phyloP scores from a whole-genome alignment of 1,140 invertebrate species.

The Drosophila burlai region DNA sequence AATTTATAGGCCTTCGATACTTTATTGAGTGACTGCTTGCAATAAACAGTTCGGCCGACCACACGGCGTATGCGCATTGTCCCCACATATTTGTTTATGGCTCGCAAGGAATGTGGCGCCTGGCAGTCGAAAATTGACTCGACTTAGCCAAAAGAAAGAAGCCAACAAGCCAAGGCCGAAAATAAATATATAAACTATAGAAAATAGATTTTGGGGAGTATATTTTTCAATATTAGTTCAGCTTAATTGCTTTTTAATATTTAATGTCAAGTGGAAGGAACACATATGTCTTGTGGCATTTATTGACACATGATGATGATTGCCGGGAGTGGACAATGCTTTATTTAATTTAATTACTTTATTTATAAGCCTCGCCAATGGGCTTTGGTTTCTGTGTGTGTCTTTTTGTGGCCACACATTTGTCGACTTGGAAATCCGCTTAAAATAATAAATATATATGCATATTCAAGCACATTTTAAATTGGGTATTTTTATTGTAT shows the following conservation, averaged over 20 bases:
- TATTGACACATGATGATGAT: slow-evolving; percentile 46
- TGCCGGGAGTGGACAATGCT: slow-evolving; percentile 3
- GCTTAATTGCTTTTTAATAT: slow-evolving; percentile 66
- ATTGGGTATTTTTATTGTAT: slow-evolving; percentile 32
- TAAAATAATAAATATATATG: slow-evolving; percentile 39
- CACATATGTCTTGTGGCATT: slow-evolving; percentile 25
- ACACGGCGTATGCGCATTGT: slow-evolving; percentile 59
- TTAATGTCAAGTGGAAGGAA: slow-evolving; percentile 32
- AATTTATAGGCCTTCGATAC: slow-evolving; percentile 63
- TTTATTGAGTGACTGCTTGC: slow-evolving; percentile 66
- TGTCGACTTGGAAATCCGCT: slow-evolving; percentile 67
- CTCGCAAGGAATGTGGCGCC: slow-evolving; percentile 52
- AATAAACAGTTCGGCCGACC: slow-evolving; percentile 61
- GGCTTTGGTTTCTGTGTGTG: slow-evolving; percentile 21
- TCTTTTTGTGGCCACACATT: slow-evolving; percentile 63
- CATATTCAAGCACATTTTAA: slow-evolving; percentile 26
- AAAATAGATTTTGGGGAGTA: slow-evolving; percentile 27
- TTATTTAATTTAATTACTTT: slow-evolving; percentile 65
- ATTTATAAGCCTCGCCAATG: slow-evolving; percentile 40
- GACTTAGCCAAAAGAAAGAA: neutral
- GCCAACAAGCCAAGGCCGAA: slow-evolving; percentile 14
- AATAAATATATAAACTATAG: slow-evolving; percentile 1
- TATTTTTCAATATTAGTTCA: slow-evolving; percentile 18
- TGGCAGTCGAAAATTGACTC: slow-evolving; percentile 14
- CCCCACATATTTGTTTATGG: slow-evolving; percentile 61